Evolutionary conservation across 2,888 invertebrate species (phyloP).

Genomic region (Matsumyia berberina): DNA sequence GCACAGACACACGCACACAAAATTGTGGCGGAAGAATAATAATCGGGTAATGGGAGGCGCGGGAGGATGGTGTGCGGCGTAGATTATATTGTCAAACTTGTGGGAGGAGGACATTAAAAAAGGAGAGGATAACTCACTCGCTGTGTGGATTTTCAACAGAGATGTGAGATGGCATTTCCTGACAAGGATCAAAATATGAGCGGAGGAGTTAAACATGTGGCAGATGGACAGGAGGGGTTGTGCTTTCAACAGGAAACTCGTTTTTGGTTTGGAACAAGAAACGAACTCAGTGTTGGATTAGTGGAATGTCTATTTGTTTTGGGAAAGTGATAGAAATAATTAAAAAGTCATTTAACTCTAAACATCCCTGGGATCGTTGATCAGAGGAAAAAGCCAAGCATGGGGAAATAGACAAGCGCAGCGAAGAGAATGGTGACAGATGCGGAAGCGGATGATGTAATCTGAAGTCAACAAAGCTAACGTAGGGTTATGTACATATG

Average conservation of each 20-base stretch:
- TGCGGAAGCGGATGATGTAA: too few species aligned
- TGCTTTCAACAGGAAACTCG: not conserved
- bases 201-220: slow-evolving; percentile 8
- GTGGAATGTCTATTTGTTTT: slow-evolving; percentile 60
- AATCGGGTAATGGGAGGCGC: slow-evolving; percentile 14
- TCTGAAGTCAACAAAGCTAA: too few species aligned
- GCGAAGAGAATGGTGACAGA: too few species aligned
- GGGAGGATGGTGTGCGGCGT: slow-evolving; percentile 7
- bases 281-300: slow-evolving; percentile 32
- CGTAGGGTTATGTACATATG: too few species aligned
- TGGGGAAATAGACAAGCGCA: too few species aligned
- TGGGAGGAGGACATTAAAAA: slow-evolving; percentile 39
- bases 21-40: slow-evolving; percentile 26
- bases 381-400: too few species aligned
- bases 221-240: slow-evolving; percentile 46
- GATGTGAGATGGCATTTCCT: slow-evolving; percentile 58
- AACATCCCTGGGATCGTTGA: too few species aligned
- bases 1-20: slow-evolving; percentile 5
- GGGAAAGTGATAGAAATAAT: slow-evolving; percentile 45
- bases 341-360: slow-evolving; percentile 53
- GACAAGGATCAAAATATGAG: slow-evolving; percentile 51
- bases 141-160: slow-evolving; percentile 45
- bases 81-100: slow-evolving; percentile 74
- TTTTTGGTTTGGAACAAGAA: slow-evolving; percentile 6
- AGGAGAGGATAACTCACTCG: slow-evolving; percentile 35